Base-by-base conservation (phyloP, 1,140 invertebrate species). In the Drosophila oshimai region DNA sequence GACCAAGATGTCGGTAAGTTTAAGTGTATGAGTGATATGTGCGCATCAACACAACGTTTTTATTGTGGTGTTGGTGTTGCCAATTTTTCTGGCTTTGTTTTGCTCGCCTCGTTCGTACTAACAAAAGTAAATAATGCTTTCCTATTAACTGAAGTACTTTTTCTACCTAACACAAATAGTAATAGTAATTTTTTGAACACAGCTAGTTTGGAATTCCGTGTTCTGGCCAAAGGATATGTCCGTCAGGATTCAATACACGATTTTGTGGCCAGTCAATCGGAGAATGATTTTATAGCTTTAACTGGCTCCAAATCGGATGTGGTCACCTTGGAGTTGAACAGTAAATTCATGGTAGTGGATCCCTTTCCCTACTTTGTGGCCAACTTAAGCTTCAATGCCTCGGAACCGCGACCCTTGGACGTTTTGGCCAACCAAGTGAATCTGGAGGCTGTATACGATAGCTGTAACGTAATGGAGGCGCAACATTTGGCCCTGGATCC, bases 401-500 rank as follows among this genome's bases (percentile, higher is more conserved):
- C 37, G n/a, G 42, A 64, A 7, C 18, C 12, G 1, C 58, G 74
- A 2, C 79, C 83, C 0, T 10, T 86, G 17, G 76, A 67, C 7
- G 45, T 47, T 12, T 26, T 86, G 12, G 44, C 68, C 4, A 31
- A 34, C 5, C 22, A 61, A 12, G 45, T 81, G 0, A 41, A 86
- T 41, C 31, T 90, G 2, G 33, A 58, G 9, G 2, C 10, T 0
- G 28, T 87, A 7, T 87, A 88, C 26, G 51, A 60, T 6, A 37
- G 13, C 24, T 54, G 77, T 26, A 45, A 88, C 67, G 64, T 76
- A 13, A 51, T 87, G 20, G 83, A 87, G 29, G 18, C 47, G 2
- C 81, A 87, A 10, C 33, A 74, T 1, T 13, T 87, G 12, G 36
- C 51, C 1, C 9, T 87, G 20, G 77, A 87, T 0, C 47, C 81